Evolutionary conservation across 2,888 invertebrate species (phyloP).

Genomic region (Notocelia uddmanniana): DNA sequence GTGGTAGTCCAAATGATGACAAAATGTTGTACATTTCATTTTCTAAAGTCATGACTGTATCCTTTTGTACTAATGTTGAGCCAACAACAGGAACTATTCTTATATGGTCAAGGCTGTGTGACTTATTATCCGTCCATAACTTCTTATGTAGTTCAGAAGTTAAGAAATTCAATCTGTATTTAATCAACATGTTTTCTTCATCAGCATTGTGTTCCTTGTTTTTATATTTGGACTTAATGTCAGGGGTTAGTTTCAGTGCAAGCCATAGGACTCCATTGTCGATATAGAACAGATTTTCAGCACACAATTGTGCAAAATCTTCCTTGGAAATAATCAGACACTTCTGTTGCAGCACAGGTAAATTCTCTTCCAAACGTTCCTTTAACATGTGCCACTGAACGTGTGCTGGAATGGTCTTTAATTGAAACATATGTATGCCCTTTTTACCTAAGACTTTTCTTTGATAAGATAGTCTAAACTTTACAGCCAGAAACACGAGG

Average conservation of each 20-base stretch:
- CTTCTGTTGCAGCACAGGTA: slow-evolving; percentile 68
- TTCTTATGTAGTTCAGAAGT: slow-evolving; percentile 75
- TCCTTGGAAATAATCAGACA: slow-evolving; percentile 74
- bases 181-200: slow-evolving; percentile 55
- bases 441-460: slow-evolving; percentile 54
- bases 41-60: slow-evolving; percentile 68
- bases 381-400: slow-evolving; percentile 60
- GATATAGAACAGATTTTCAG: slow-evolving; percentile 79
- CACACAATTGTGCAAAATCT: slow-evolving; percentile 72
- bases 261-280: slow-evolving; percentile 80
- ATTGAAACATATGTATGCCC: slow-evolving; percentile 64
- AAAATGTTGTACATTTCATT: slow-evolving; percentile 71
- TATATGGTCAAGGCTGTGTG: slow-evolving; percentile 59
- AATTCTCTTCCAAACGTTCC: slow-evolving; percentile 64
- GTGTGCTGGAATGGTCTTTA: slow-evolving; percentile 66
- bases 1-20: slow-evolving; percentile 63
- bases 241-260: slow-evolving; percentile 66
- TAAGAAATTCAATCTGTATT: slow-evolving; percentile 67
- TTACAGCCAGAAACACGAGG: slow-evolving; percentile 76
- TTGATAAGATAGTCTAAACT: slow-evolving; percentile 68
- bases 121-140: slow-evolving; percentile 63
- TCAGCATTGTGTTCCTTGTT: slow-evolving; percentile 52
- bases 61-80: slow-evolving; percentile 63
- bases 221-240: slow-evolving; percentile 63
- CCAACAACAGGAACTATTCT: slow-evolving; percentile 75